Percentiles rank a stretch among this genome's conserved stretches.
These are phyloP conservation scores for Scolopax bukidnonensis DNA, from an alignment of 2,797 vertebrate species.

Conservation along the genomic window DNA sequence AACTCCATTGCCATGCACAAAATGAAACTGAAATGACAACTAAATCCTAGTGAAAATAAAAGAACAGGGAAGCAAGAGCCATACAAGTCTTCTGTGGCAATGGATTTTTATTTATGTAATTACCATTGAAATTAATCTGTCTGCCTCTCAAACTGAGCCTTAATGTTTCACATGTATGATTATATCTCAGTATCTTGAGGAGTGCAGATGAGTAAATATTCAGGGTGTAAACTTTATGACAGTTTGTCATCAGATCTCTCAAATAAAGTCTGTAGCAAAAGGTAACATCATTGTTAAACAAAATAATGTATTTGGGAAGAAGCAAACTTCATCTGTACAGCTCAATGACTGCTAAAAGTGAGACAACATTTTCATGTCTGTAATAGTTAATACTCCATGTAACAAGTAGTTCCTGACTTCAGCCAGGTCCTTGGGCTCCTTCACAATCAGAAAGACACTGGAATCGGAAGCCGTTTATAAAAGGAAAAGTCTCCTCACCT, in stretches of 20 bases:
- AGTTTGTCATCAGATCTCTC: background rate
- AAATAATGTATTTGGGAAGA: background rate
- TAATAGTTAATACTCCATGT: background rate
- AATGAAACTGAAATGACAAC: background rate
- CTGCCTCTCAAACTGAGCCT: background rate
- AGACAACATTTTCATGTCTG: background rate
- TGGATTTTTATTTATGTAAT: background rate
- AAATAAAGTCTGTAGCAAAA: background rate
- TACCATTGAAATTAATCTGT: conserved; percentile 2
- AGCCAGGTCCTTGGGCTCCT: background rate
- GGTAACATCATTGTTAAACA: background rate
- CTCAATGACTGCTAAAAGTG: background rate
- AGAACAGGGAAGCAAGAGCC: background rate
- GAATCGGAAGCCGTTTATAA: background rate
- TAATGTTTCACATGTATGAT: background rate
- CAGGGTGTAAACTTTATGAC: background rate
- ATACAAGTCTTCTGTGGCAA: background rate
- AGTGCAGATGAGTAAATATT: background rate
- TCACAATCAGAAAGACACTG: background rate
- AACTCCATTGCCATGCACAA: background rate
- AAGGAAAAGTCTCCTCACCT: background rate
- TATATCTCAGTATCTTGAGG: background rate
- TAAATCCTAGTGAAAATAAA: background rate
- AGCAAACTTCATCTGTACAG: background rate
- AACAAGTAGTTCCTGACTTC: background rate